A percentile compares a stretch with the other conserved stretches of the same genome.
phyloP scores from a whole-genome alignment of 2,888 invertebrate genomes.

The Rhamphomyia laevipes region DNA sequence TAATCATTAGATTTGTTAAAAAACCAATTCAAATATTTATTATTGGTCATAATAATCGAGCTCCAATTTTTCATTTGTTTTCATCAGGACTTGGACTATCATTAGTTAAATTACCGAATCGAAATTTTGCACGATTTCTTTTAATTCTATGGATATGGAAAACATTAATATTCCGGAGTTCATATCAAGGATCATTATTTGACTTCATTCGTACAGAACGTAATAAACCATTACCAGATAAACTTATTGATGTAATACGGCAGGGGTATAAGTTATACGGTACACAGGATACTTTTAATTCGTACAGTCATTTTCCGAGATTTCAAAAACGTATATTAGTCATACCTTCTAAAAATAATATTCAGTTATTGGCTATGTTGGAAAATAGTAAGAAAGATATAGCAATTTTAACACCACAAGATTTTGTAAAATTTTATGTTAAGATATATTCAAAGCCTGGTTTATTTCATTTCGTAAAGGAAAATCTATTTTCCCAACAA shows the following conservation, averaged over 20 bases:
- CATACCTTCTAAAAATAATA: conserved; percentile 17
- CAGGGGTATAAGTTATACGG: conserved; percentile 20
- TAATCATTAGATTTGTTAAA: neutral
- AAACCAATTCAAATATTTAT: conserved; percentile 9
- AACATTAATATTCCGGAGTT: conserved; percentile 22
- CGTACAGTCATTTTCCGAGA: conserved; percentile 8
- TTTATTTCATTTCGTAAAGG: too few species aligned
- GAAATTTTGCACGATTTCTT: conserved; percentile 21
- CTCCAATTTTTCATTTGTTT: conserved; percentile 20
- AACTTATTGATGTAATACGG: conserved; percentile 15
- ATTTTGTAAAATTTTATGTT: too few species aligned
- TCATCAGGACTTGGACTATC: conserved; percentile 19
- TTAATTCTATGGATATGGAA: conserved; percentile 24
- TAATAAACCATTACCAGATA: conserved; percentile 18
- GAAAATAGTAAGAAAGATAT: conserved; percentile 13
- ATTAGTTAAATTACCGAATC: conserved; percentile 15
- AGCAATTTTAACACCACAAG: conserved; percentile 21
- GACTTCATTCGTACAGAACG: conserved; percentile 20
- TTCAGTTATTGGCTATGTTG: conserved; percentile 20
- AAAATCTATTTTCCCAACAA: neutral
- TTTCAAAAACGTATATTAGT: conserved; percentile 11
- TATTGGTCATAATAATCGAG: conserved; percentile 12
- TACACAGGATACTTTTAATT: conserved; percentile 8
- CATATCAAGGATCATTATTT: conserved; percentile 22
- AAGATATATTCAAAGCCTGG: too few species aligned